These are phyloP conservation scores for Motacilla alba DNA, from an alignment of 2,113 vertebrate species.

Conservation along the genomic window DNA sequence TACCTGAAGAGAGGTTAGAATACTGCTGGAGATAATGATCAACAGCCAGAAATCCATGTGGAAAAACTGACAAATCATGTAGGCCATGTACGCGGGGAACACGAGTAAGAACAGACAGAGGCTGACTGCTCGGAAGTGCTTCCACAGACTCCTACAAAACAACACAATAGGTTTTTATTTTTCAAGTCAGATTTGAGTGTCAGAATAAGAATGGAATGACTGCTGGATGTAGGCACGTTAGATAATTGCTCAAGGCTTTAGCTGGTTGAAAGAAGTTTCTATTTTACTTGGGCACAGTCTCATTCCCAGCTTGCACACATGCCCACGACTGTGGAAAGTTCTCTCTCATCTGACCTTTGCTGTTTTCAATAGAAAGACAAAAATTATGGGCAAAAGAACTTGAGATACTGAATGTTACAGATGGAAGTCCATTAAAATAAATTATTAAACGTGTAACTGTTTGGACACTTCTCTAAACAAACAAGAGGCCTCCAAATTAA, in stretches of 20 bases:
- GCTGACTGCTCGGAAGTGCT: slow-evolving; percentile 95
- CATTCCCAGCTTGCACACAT: background rate
- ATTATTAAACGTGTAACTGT: background rate
- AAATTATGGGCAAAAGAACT: background rate
- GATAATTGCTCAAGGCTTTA: background rate
- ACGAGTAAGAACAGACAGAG: slow-evolving; percentile 92
- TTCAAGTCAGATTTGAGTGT: background rate
- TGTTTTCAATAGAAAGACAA: background rate
- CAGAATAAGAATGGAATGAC: background rate
- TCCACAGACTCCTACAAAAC: slow-evolving; percentile 92
- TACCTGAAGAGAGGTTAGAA: slow-evolving; percentile 97
- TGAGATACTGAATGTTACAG: background rate
- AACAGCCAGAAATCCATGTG: slow-evolving; percentile 99
- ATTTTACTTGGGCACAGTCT: background rate
- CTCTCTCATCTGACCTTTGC: background rate
- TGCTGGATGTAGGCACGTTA: background rate
- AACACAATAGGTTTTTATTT: background rate
- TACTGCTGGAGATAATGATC: slow-evolving; percentile 98
- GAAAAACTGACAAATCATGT: slow-evolving; percentile 99
- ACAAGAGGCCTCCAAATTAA: background rate
- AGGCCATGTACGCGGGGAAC: slow-evolving; percentile 97
- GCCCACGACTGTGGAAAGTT: background rate
- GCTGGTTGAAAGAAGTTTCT: background rate
- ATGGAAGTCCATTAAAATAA: background rate
- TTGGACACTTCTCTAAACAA: background rate